Conservation (phyloP, 2,113 vertebrate genomes). For the Gadus macrocephalus region DNA sequence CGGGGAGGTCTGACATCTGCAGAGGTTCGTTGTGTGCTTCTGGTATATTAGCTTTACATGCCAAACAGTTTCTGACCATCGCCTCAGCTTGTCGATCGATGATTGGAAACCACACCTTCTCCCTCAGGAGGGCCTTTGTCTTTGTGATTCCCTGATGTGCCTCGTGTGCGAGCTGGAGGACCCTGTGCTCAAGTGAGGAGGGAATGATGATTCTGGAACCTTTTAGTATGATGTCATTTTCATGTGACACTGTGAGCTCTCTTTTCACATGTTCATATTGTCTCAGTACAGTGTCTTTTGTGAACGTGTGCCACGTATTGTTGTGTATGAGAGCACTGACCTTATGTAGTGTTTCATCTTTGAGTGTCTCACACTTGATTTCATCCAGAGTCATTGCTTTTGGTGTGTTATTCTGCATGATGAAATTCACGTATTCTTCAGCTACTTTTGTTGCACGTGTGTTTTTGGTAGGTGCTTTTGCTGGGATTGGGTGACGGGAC, state of each 20-base stretch:
- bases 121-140: too few species aligned
- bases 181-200: background rate
- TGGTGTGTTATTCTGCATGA: too few species aligned
- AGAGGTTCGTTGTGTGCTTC: conserved; percentile 6
- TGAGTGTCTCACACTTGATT: conserved; percentile 24
- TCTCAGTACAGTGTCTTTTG: background rate
- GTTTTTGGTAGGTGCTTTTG: too few species aligned
- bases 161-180: conserved; percentile 24
- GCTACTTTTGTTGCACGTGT: background rate
- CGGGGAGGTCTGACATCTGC: conserved; percentile 13
- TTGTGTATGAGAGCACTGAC: conserved; percentile 19
- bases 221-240: conserved; percentile 10
- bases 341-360: conserved; percentile 13
- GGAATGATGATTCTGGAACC: background rate
- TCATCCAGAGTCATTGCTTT: too few species aligned
- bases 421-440: conserved; percentile 24
- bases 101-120: too few species aligned
- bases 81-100: conserved; percentile 5
- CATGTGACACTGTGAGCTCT: conserved; percentile 13
- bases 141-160: conserved; percentile 20
- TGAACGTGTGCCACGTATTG: conserved; percentile 23
- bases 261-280: conserved; percentile 9
- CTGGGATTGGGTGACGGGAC: background rate
- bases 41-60: conserved; percentile 21
- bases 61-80: conserved; percentile 6